Percentiles rank a stretch among this genome's conserved stretches.
Evolutionary conservation across 53 echinoderm and acorn worm genomes (phyloP).

Genomic region (Actinopyga echinites): DNA sequence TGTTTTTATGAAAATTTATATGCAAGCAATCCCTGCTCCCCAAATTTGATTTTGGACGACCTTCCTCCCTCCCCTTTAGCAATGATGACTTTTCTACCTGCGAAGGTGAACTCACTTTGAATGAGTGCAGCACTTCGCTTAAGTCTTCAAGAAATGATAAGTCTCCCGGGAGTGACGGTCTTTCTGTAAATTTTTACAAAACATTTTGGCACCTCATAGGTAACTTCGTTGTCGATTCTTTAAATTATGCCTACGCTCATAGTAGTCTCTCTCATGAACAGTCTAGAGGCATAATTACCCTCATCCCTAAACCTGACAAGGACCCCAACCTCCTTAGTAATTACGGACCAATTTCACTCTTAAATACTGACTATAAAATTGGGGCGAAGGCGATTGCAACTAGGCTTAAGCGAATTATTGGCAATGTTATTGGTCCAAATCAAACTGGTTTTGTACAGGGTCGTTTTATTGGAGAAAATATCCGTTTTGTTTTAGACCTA

Average conservation of each 20-base stretch:
- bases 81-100: background rate
- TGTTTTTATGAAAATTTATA: background rate
- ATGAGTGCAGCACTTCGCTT: no score
- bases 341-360: background rate
- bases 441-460: background rate
- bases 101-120: no score
- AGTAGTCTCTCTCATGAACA: background rate
- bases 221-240: background rate
- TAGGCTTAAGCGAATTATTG: background rate
- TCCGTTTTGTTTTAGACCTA: slow-evolving; percentile 29
- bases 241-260: background rate
- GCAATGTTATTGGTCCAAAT: background rate
- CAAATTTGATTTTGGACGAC: background rate
- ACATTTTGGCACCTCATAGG: background rate
- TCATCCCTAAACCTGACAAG: background rate
- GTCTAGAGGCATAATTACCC: background rate
- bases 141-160: no score
- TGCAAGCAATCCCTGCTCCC: background rate
- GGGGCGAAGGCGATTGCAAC: background rate
- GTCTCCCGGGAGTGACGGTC: no score
- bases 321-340: no score
- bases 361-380: background rate
- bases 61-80: background rate
- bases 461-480: slow-evolving; percentile 20
- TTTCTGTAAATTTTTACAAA: no score